phyloP scores from a whole-genome alignment of 2,797 vertebrate species.

The Notamacropus eugenii region DNA sequence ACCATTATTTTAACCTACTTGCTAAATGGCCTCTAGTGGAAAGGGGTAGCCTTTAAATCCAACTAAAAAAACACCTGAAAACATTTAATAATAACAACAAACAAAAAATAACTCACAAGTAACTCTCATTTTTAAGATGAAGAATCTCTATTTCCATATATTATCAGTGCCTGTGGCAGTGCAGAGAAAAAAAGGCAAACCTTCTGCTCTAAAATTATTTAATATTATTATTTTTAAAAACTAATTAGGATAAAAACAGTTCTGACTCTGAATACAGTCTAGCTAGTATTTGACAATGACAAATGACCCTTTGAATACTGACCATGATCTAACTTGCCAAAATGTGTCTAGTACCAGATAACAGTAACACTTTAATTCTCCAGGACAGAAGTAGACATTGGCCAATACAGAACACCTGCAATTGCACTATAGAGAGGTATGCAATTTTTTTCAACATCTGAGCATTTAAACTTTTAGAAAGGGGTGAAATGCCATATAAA shows the following conservation, averaged over 20 bases:
- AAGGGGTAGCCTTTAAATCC: background rate
- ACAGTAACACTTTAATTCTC: constrained; percentile 4
- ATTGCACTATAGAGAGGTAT: background rate
- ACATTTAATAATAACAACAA: background rate
- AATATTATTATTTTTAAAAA: background rate
- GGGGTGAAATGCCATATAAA: background rate
- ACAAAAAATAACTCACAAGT: background rate
- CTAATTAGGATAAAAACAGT: background rate
- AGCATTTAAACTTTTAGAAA: constrained; percentile 50
- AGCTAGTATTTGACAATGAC: constrained; percentile 5
- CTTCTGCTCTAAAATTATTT: background rate
- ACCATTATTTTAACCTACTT: background rate
- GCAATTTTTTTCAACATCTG: background rate
- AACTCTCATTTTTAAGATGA: background rate
- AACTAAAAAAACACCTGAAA: background rate
- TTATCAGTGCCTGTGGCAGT: background rate
- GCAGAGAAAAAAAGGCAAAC: background rate
- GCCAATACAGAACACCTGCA: background rate
- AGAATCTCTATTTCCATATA: background rate
- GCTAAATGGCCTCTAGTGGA: background rate
- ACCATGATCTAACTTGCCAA: constrained; percentile 15
- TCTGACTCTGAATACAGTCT: background rate
- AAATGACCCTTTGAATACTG: background rate
- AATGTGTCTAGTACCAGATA: background rate
- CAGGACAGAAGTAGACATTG: constrained; percentile 21